phyloP scores from a whole-genome alignment of 2,797 vertebrate genomes.

The Paguma larvata region DNA sequence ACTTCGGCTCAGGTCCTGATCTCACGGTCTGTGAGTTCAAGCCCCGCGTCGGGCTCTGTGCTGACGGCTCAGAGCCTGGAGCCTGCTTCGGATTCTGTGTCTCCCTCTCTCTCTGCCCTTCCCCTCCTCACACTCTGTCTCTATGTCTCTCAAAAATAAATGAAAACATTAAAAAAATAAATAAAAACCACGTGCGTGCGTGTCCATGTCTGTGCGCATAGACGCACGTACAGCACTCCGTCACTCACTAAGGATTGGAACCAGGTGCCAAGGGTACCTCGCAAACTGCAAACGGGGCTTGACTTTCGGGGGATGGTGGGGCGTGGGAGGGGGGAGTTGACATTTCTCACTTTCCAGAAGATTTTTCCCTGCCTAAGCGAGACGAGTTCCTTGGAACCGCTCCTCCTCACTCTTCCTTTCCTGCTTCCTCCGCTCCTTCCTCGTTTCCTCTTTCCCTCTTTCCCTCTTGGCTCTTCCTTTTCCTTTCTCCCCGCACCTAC shows the following conservation, averaged over 20 bases:
- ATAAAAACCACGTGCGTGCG: neutral
- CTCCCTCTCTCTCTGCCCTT: too few relatives aligned
- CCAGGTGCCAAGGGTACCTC: neutral
- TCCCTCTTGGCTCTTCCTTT: neutral
- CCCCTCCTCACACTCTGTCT: too few relatives aligned
- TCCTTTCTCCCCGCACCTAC: neutral
- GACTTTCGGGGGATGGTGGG: neutral
- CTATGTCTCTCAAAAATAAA: too few relatives aligned
- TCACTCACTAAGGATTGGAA: neutral
- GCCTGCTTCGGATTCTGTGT: too few relatives aligned
- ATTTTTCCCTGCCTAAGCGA: neutral
- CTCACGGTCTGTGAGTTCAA: too few relatives aligned
- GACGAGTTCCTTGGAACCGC: neutral
- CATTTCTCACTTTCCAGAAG: neutral
- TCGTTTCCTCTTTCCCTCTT: neutral
- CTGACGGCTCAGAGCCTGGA: too few relatives aligned
- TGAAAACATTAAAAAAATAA: too few relatives aligned
- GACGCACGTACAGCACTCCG: neutral
- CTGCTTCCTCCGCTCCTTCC: neutral
- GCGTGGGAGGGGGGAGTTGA: neutral
- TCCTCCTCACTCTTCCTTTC: neutral
- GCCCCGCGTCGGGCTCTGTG: too few relatives aligned
- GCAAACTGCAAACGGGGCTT: too few relatives aligned
- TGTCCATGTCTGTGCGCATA: rapidly evolving
- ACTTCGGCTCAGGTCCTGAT: too few relatives aligned